Base-by-base conservation (phyloP, 2,888 invertebrate species). In the Polietes domitor region DNA sequence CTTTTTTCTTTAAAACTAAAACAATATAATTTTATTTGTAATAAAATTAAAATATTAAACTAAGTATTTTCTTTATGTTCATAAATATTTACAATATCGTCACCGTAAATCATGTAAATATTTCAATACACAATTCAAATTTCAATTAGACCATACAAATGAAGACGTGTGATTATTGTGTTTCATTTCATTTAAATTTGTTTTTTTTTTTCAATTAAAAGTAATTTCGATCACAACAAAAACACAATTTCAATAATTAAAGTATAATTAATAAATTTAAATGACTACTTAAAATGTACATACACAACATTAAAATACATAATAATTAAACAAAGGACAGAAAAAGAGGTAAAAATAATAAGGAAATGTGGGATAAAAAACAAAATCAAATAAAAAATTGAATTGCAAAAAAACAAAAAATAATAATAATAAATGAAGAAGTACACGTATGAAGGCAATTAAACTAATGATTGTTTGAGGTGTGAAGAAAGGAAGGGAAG, bases 181-280 rank as follows among this genome's bases (percentile, higher is more conserved):
- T 72, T 63, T 50, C 26, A 68, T 53, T 50, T n/a, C 53, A 28
- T 21, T 50, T 47, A 7, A 61, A 81, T 70, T 85, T 37, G 37
- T 37, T 37, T 37, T 37, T 12, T 37, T 37, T 12, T 21, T 50
- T 47, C 7, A 61, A 81, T 73, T 83, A 86, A 77, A 80, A 85
- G 41, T 85, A 86, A 85, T 82, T 83, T 85, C 85, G 87, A 86
- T 86, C 86, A 87, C 86, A 86, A 85, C 41, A 76, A 85, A 74
- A 72, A 77, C 70, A 82, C 80, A 80, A 82, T 81, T 72, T 79
- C 21, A 71, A 70, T 47, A 79, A 75, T 71, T 77, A 73, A 70
- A 26, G 28, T 53, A 17, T 65, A 63, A 70, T 43, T 79, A 41
- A 78, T 77, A 78, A 68, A 77, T 75, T 82, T 65, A 50, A 79